Conservation (phyloP, 2,888 invertebrate species). For the Nomada goodeniana region DNA sequence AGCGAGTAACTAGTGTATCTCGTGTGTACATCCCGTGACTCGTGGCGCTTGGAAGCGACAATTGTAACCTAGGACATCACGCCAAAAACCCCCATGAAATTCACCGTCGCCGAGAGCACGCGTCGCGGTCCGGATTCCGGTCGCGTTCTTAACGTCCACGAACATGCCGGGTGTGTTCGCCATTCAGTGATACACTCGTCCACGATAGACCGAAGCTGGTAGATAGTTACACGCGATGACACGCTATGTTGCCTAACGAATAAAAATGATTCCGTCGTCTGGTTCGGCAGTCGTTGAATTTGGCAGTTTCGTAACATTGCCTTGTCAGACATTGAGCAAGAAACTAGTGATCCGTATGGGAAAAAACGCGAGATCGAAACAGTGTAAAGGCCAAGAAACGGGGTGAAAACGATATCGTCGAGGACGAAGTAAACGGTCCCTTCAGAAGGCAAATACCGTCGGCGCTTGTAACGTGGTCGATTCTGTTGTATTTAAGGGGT, state of each 20-base stretch:
- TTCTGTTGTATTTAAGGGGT: background rate
- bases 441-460: slow-evolving; percentile 25
- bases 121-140: slow-evolving; percentile 51
- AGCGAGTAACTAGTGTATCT: slow-evolving; percentile 75
- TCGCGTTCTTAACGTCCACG: slow-evolving; percentile 28
- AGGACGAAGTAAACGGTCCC: slow-evolving; percentile 49
- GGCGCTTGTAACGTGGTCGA: background rate
- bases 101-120: slow-evolving; percentile 70
- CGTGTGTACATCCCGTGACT: slow-evolving; percentile 65
- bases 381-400: slow-evolving; percentile 45
- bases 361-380: slow-evolving; percentile 50
- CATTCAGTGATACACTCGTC: slow-evolving; percentile 18
- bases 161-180: slow-evolving; percentile 61
- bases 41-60: slow-evolving; percentile 58
- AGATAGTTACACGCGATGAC: slow-evolving; percentile 15
- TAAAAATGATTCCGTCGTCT: slow-evolving; percentile 41
- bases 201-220: background rate
- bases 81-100: slow-evolving; percentile 57
- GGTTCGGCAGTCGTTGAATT: slow-evolving; percentile 60
- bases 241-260: slow-evolving; percentile 33
- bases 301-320: slow-evolving; percentile 67
- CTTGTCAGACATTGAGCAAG: slow-evolving; percentile 53
- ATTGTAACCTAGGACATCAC: slow-evolving; percentile 66
- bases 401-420: slow-evolving; percentile 58
- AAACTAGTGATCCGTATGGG: slow-evolving; percentile 39